Percentiles rank a stretch among this genome's conserved stretches.
These are phyloP conservation scores for Malacoctenus gilli DNA, from an alignment of 2,797 vertebrate genomes.

Conservation along the genomic window DNA sequence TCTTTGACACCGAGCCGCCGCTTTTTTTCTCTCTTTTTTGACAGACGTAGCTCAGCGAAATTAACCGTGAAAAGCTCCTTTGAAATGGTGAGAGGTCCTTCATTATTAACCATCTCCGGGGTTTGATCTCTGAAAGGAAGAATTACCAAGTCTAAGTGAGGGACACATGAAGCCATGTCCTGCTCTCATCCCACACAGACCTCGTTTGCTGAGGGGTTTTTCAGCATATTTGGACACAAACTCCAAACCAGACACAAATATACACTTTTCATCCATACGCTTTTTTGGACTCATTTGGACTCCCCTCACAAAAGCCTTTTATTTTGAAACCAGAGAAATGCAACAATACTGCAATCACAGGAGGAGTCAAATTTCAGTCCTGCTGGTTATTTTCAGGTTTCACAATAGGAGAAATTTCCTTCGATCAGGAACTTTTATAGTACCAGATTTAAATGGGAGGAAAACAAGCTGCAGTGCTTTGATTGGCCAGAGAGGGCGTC, in stretches of 20 bases:
- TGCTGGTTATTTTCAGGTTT: too few species aligned
- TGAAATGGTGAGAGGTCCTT: constrained; percentile 58
- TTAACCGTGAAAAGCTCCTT: constrained; percentile 52
- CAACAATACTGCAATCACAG: too few species aligned
- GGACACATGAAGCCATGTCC: constrained; percentile 46
- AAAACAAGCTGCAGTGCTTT: too few species aligned
- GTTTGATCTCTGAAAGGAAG: constrained; percentile 56
- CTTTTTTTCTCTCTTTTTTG: constrained; percentile 18
- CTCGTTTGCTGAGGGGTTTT: constrained; percentile 22
- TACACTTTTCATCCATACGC: neutral
- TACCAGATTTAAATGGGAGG: too few species aligned
- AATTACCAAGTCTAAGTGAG: constrained; percentile 44
- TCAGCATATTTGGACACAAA: constrained; percentile 32
- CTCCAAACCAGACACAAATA: neutral
- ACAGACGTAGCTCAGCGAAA: constrained; percentile 55
- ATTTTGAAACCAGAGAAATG: too few species aligned
- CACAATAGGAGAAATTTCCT: too few species aligned
- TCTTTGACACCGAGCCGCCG: constrained; percentile 52
- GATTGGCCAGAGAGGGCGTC: too few species aligned
- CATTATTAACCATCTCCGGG: constrained; percentile 68
- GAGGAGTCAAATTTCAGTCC: too few species aligned
- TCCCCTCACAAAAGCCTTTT: too few species aligned
- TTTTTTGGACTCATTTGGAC: too few species aligned
- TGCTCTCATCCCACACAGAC: constrained; percentile 34
- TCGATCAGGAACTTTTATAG: too few species aligned